phyloP scores from a whole-genome alignment of 1,140 invertebrate species.

The Eupristina koningsbergeri region DNA sequence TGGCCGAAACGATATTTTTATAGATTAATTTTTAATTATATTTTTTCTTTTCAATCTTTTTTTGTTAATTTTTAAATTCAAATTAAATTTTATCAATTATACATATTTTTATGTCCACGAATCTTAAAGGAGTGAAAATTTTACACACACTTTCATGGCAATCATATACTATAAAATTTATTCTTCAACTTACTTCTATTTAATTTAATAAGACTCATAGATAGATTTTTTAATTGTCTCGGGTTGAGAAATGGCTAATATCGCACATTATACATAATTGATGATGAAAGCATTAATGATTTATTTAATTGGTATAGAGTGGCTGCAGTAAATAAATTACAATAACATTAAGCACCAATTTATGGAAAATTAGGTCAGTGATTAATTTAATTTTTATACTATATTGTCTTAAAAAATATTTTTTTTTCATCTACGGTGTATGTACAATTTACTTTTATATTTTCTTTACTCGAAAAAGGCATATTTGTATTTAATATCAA shows the following conservation, averaged over 20 bases:
- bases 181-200: not conserved
- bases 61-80: not conserved
- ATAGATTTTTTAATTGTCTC: not conserved
- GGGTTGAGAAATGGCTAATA: not conserved
- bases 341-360: not conserved
- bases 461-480: too few species aligned
- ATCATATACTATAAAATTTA: not conserved
- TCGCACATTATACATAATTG: not conserved
- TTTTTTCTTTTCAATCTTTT: not conserved
- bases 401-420: not conserved
- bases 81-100: not conserved
- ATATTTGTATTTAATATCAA: too few species aligned
- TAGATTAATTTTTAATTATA: not conserved
- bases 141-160: not conserved
- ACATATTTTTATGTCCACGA: not conserved
- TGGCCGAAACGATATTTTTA: not conserved
- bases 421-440: not conserved
- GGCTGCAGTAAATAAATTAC: not conserved
- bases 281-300: not conserved
- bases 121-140: not conserved
- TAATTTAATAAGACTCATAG: not conserved
- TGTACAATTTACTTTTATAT: too few species aligned
- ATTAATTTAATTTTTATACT: not conserved
- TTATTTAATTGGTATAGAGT: not conserved
- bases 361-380: not conserved